Base-by-base conservation (phyloP, 35 echinoderm and acorn worm species). In the Diadema setosum region DNA sequence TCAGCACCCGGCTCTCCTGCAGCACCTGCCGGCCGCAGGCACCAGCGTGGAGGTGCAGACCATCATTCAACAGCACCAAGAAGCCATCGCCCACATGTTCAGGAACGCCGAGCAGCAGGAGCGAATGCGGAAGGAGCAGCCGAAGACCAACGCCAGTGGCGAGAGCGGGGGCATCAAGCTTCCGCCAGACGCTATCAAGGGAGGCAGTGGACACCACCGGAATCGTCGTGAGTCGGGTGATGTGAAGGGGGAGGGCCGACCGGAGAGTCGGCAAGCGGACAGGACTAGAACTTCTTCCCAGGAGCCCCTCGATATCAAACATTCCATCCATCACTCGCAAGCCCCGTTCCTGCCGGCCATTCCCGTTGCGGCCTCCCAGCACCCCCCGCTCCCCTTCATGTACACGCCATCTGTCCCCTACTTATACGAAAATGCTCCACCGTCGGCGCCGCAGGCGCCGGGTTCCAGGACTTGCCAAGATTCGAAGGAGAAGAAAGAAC, bases 61-160 rank as follows among this genome's bases (percentile, higher is more conserved):
- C 27, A 83, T 92, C 9, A 17, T 97, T 7, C 83, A 90, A 34
- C 95, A 97, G 40, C 95, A 97, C 46, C 95, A 97, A 12, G 91
- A 97, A 45, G 91, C 91, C 24, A 50, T 96, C 14, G 58, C 63
- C 23, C 35, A 85, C 30, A 88, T 90, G 85, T 96, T 88, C 39
- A 73, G 83, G 7, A 73, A 86, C 11, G 84, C 74, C 34, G 93
- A 95, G 75, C 88, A 91, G 29, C 83, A 86, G 63, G 82, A 89
- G 33, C 75, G 93, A 45, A 75, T 60, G 26, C 82, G 85, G 84
- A 93, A 75, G 45, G 57, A 40, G 50, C 56, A 65, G 58, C 59
- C 57, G n/a, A 82, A 40, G 39, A n/a, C 35, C 37, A 52, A 52
- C 9, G 34, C 70, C 45, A 82, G 81, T 83, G 45, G 39, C 58